Base-by-base conservation (phyloP, 2,797 vertebrate genomes). In the Mallotus villosus region DNA sequence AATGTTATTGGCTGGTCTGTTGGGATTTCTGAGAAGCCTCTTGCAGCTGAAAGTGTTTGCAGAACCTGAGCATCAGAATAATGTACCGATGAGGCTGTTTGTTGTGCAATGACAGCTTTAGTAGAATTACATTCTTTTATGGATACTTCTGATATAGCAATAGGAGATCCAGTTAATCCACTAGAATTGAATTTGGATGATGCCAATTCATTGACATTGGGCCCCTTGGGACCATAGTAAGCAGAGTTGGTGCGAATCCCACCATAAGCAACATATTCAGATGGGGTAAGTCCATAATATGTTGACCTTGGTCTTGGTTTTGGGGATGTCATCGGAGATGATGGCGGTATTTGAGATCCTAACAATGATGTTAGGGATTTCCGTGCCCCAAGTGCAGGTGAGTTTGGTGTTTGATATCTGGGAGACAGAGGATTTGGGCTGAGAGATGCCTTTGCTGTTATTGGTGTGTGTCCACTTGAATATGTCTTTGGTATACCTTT, bases 261-360 rank as follows among this genome's bases (percentile, higher is more conserved):
- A 76, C 92, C 92, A 14, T 83, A 85, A 75, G 92, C 91, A 74
- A 57, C 78, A 80, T 93, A 92, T 70, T 91, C 85, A 71, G 85
- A 57, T 76, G 92, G 92, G 63, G 90, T 92, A 59, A 93, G 86
- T 29, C 92, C 93, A 19, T 92, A 94, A 82, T 93, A 93, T 61
- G 85, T 91, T 61, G 92, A 93, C 57, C 77, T 78, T 4, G 90
- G 84, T 83, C 85, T 88, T 29, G 76, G 71, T 78, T 90, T 91
- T 72, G 89, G 87, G 27, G 49, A 65, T 3, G 55, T 77, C 58
- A 88, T 71, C 29, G 53, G 14, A 62, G 63, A 57, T 57, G 72
- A 59, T 71, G 68, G 58, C 41, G 86, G 78, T 78, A 92, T 90
- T 78, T 92, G 89, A 78, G 67, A 84, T 68, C 83, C 89, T 74